A percentile compares a stretch with the other conserved stretches of the same genome.
phyloP scores from a whole-genome alignment of 64 coral and sea anemone genomes.

The Stichodactyla mertensii region DNA sequence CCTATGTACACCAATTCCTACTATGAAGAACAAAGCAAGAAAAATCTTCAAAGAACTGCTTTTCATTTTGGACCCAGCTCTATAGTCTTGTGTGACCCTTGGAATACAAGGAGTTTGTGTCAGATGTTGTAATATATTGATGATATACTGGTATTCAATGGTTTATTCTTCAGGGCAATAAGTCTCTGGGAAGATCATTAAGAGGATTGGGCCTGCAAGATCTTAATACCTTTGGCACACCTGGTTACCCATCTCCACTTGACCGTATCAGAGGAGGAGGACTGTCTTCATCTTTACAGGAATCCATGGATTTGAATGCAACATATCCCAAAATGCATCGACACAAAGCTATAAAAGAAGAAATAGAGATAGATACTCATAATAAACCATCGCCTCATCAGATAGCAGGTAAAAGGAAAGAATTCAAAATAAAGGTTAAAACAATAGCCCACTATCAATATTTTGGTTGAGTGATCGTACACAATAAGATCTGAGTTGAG shows the following conservation, averaged over 20 bases:
- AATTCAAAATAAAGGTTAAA: no score
- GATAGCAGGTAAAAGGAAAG: slow-evolving; percentile 45
- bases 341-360: slow-evolving; percentile 48
- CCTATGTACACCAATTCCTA: no score
- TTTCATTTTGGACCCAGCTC: no score
- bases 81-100: no score
- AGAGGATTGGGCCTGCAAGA: slow-evolving; percentile 36
- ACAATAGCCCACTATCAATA: no score
- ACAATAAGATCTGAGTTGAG: no score
- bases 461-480: no score
- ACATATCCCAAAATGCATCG: slow-evolving; percentile 71
- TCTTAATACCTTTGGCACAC: slow-evolving; percentile 52
- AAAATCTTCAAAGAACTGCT: no score
- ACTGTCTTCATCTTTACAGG: slow-evolving; percentile 44
- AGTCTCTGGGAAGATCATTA: slow-evolving; percentile 48
- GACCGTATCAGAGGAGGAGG: slow-evolving; percentile 70
- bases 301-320: slow-evolving; percentile 76
- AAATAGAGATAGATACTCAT: slow-evolving; percentile 45
- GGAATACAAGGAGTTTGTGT: no score
- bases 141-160: no score
- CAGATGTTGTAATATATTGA: not conserved
- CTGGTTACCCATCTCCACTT: slow-evolving; percentile 81
- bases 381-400: slow-evolving; percentile 56
- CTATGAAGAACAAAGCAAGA: no score
- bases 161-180: slow-evolving; percentile 17